Evolutionary conservation across 2,113 vertebrate species (phyloP), one percentile per base, ranked within the genome.

Genomic region (Tenrec ecaudatus): DNA sequence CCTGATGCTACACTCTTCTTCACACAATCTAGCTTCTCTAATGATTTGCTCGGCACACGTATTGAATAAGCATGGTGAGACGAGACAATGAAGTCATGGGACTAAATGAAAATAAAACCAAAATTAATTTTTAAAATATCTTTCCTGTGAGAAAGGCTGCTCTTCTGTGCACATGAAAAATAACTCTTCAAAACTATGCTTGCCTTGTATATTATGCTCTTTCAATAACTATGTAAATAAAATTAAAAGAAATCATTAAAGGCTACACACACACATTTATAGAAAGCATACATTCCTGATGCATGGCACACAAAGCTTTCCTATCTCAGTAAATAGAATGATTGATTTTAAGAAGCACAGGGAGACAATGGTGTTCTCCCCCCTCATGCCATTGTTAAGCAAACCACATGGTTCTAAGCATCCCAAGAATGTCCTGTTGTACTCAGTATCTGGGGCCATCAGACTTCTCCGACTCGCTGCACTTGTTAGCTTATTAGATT

Each of bases 31-130:
- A 53, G 47, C 47, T 53, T 53, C 47, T 53, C 47, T 2, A 53
- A 53, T 53, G 47, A 53, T 53, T 53, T 53, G 9, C 9, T 53
- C 9, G 11, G 47, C 47, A 53, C 11, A 14, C 47, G 11, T 53
- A 53, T 14, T 53, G 47, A 53, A 53, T 53, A 53, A 14, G 12
- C 11, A 53, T 53, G 47, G 47, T 40, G 47, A 53, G 47, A 53
- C 1, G 47, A 53, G 47, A 10, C 9, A 53, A 53, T 10, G 57
- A 38, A 8, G 66, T 83, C 8, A 1, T 36, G 38, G 80, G 33
- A 88, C n/a, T 33, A 2, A 93, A 53, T 33, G 75, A 80, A 92
- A 88, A 86, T 62, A 83, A 43, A 25, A 75, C 6, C 47, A 53
- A 53, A 53, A 5, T 29, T 17, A 47, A 15, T 79, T 47, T 40